Conservation (phyloP, 1,140 invertebrate species). For the Rhynchophorus ferrugineus region DNA sequence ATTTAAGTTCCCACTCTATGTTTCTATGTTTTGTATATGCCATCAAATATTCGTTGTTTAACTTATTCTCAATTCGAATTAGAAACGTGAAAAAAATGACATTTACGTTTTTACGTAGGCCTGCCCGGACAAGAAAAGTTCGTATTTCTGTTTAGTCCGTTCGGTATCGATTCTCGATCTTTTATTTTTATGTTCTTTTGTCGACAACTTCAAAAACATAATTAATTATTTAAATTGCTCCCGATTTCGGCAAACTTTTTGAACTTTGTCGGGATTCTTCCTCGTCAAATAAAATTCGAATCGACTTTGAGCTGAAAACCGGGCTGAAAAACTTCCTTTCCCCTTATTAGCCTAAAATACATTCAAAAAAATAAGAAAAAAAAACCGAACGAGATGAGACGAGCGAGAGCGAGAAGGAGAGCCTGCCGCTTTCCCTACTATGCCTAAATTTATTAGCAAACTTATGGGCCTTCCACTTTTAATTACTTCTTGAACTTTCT, state of each 20-base stretch:
- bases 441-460: slow-evolving; percentile 21
- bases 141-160: not conserved
- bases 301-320: slow-evolving; percentile 10
- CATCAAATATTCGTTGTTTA: too few species aligned
- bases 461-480: slow-evolving; percentile 19
- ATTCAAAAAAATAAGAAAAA: slow-evolving; percentile 12
- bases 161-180: not conserved
- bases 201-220: not conserved
- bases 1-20: too few species aligned
- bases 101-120: too few species aligned
- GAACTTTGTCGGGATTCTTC: not conserved
- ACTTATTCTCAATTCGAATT: too few species aligned
- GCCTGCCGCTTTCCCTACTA: slow-evolving; percentile 8
- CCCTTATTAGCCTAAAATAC: not conserved
- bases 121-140: too few species aligned
- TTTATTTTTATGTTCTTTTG: not conserved
- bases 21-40: too few species aligned
- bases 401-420: too few species aligned
- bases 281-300: not conserved
- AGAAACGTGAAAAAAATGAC: too few species aligned
- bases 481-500: slow-evolving; percentile 22
- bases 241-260: not conserved
- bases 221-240: not conserved
- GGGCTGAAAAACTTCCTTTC: not conserved
- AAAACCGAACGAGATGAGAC: too few species aligned